phyloP scores from a whole-genome alignment of 2,888 invertebrate genomes.

The Phyto melanocephala region DNA sequence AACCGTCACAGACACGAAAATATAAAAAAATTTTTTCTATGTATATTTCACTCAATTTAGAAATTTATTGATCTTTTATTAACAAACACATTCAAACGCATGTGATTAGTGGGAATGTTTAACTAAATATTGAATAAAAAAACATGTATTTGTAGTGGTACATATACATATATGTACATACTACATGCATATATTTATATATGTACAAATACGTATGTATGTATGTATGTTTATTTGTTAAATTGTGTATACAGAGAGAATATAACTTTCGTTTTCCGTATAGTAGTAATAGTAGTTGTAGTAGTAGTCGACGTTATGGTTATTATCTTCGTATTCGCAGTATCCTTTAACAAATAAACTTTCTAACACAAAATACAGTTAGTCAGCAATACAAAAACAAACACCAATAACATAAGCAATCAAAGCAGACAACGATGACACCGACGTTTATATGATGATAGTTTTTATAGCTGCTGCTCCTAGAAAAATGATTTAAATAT shows the following conservation, averaged over 20 bases:
- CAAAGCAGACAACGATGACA: slow-evolving; percentile 37
- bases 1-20: background rate
- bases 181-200: background rate
- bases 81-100: slow-evolving; percentile 3
- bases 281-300: slow-evolving; percentile 51
- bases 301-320: background rate
- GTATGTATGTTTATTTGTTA: background rate
- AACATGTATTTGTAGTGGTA: slow-evolving; percentile 1
- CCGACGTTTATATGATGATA: slow-evolving; percentile 49
- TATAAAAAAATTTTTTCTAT: background rate
- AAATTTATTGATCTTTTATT: slow-evolving; percentile 45
- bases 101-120: background rate
- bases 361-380: background rate
- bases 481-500: background rate
- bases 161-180: background rate
- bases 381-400: background rate
- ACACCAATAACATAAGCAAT: slow-evolving; percentile 14
- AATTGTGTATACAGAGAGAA: slow-evolving; percentile 18
- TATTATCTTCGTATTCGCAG: background rate
- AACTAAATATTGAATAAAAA: background rate
- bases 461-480: slow-evolving; percentile 31
- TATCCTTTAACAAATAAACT: slow-evolving; percentile 24
- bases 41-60: background rate
- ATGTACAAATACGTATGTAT: background rate
- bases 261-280: slow-evolving; percentile 67